A percentile compares a stretch with the other conserved stretches of the same genome.
phyloP scores from a whole-genome alignment of 2,113 vertebrate genomes.

The Leptodactylus fuscus region DNA sequence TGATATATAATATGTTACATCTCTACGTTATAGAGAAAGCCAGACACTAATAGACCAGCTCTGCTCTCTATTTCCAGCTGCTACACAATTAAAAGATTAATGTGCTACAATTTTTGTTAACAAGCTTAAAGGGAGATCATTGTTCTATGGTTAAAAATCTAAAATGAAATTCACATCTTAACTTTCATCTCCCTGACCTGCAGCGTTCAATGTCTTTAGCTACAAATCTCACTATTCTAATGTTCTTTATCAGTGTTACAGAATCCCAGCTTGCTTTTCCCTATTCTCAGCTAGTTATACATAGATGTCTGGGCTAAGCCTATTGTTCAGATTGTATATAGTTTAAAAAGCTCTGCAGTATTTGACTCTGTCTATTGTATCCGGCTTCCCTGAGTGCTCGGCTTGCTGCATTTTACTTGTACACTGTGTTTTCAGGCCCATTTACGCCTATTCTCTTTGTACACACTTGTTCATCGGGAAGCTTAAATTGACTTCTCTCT shows the following conservation, averaged over 20 bases:
- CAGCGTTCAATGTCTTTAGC: conserved; percentile 71
- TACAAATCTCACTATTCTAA: conserved; percentile 73
- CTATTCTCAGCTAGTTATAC: conserved; percentile 74
- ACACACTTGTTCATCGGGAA: conserved; percentile 75
- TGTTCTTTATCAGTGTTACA: conserved; percentile 65
- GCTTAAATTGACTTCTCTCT: conserved; percentile 81
- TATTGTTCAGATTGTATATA: conserved; percentile 80
- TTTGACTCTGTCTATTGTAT: conserved; percentile 78
- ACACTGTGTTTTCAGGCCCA: conserved; percentile 76
- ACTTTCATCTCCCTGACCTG: conserved; percentile 70
- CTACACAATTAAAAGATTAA: neutral
- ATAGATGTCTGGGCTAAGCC: conserved; percentile 73
- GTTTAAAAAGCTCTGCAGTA: conserved; percentile 79
- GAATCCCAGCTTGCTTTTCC: conserved; percentile 76
- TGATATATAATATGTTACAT: neutral
- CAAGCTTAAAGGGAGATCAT: conserved; percentile 68
- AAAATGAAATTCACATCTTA: conserved; percentile 73
- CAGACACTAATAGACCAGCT: neutral
- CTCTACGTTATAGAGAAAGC: neutral
- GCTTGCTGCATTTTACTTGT: conserved; percentile 71
- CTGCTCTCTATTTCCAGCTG: neutral
- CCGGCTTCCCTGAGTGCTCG: conserved; percentile 75
- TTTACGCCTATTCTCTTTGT: conserved; percentile 73
- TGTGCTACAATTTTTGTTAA: conserved; percentile 19
- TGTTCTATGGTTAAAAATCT: conserved; percentile 70